Base-by-base conservation (phyloP, 2,113 vertebrate genomes). In the Pomatorhinus ruficollis region DNA sequence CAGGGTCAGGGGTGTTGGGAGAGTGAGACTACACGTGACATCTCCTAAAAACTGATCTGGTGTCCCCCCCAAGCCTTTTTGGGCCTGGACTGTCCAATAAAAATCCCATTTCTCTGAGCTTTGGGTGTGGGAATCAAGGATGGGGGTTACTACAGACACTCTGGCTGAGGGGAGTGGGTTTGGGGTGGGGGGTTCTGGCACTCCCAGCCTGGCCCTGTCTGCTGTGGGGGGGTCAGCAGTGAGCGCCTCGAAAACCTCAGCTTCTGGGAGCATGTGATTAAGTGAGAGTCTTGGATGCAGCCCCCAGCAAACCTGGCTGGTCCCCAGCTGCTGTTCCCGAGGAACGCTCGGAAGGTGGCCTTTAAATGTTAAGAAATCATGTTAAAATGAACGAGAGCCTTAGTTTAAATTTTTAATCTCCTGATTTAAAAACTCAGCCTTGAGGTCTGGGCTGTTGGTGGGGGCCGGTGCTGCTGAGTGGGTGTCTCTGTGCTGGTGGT, bases 361-460 rank as follows among this genome's bases (percentile, higher is more conserved):
- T 95, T 96, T 97, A 95, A 95, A 95, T 93, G 94, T 92, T 90
- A 92, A 80, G 90, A 77, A 93, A 87, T 80, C 47, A 23, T n/a
- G 42, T 81, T 74, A 70, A 89, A 95, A 86, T 12, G 76, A 95
- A 86, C 90, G 76, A 87, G 77, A 80, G 72, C 83, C 76, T 77
- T 83, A 8, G 83, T 92, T 93, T 95, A 90, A 92, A 89, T 90
- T 95, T 90, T 89, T 95, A 95, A 95, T 95, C 88, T 90, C 57
- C 40, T 82, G 77, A 53, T 94, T 91, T 95, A 71, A 82, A 94
- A 90, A 89, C 65, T 64, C 52, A 92, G 91, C 91, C 87, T 50
- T 2, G 76, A 63, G 95, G 68, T 50, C 80, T 39, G 72, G 35
- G 5, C 64, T 80, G 57, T 4, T 22, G 77, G 50, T 0, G 49